Conservation (phyloP, 2,113 vertebrate species). For the Hemichromis elongatus region DNA sequence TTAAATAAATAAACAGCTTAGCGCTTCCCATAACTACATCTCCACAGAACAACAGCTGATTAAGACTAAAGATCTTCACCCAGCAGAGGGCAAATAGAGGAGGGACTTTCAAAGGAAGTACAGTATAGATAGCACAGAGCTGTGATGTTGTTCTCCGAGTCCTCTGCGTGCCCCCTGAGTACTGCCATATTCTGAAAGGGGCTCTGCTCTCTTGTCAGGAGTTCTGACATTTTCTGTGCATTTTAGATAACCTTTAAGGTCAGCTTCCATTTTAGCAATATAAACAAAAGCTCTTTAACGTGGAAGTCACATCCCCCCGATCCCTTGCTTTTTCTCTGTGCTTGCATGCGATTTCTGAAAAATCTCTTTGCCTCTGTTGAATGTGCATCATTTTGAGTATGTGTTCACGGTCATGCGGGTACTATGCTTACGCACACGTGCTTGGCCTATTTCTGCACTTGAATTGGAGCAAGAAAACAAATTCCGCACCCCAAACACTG, state of each 20-base stretch:
- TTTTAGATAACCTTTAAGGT: constrained; percentile 62
- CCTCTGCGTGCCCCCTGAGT: constrained; percentile 28
- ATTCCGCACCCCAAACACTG: not conserved
- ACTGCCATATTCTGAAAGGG: constrained; percentile 34
- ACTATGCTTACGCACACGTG: not conserved
- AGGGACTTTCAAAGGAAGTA: constrained; percentile 48
- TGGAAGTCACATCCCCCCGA: constrained; percentile 25
- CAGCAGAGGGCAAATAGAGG: constrained; percentile 58
- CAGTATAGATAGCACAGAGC: constrained; percentile 11
- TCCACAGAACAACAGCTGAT: constrained; percentile 63
- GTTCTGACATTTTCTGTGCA: constrained; percentile 59
- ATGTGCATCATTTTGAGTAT: not conserved
- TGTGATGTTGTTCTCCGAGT: constrained; percentile 29
- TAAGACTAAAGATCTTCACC: constrained; percentile 65
- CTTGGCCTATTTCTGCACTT: constrained; percentile 55
- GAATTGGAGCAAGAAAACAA: constrained; percentile 24
- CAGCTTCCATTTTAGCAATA: constrained; percentile 43
- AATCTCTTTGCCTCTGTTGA: not conserved
- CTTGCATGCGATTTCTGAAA: not conserved
- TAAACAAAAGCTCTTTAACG: constrained; percentile 54
- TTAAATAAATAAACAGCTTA: constrained; percentile 76
- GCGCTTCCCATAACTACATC: constrained; percentile 52
- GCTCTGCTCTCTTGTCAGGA: constrained; percentile 38
- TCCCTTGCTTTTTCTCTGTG: not conserved
- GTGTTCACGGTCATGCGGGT: not conserved